These are phyloP conservation scores for Saturnia japonica DNA, from an alignment of 2,888 invertebrate genomes.

Conservation along the genomic window DNA sequence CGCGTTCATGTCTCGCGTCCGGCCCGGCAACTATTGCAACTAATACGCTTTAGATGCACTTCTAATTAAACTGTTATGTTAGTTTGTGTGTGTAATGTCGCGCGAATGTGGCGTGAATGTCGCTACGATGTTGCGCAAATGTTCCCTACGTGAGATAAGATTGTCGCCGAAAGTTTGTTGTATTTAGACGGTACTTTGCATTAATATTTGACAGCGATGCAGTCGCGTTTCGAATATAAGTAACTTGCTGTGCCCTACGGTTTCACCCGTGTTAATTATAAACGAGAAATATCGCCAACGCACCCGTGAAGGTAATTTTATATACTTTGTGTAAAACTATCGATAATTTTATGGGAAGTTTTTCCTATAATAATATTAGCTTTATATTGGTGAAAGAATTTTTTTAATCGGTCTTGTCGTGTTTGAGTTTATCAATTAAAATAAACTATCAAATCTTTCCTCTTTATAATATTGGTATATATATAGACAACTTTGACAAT, in stretches of 20 bases:
- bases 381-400: too few relatives aligned
- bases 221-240: conserved; percentile 2
- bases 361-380: too few relatives aligned
- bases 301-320: too few relatives aligned
- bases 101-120: conserved; percentile 59
- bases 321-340: too few relatives aligned
- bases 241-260: too few relatives aligned
- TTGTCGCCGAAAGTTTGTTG: conserved; percentile 20
- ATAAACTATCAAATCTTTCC: too few relatives aligned
- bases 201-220: conserved; percentile 19
- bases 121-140: conserved; percentile 52
- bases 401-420: too few relatives aligned
- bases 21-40: conserved; percentile 60
- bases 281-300: too few relatives aligned
- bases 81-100: conserved; percentile 57
- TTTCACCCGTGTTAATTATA: too few relatives aligned
- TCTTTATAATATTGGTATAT: too few relatives aligned
- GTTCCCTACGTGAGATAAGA: conserved; percentile 29
- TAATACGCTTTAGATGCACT: conserved; percentile 55
- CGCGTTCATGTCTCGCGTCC: neutral
- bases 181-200: conserved; percentile 20
- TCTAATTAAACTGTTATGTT: conserved; percentile 79
- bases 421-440: too few relatives aligned
- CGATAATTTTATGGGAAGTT: too few relatives aligned
- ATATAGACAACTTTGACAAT: conserved; percentile 8